A percentile compares a stretch with the other conserved stretches of the same genome.
These are phyloP conservation scores for Bothrops jararaca DNA, from an alignment of 2,113 vertebrate genomes.

Conservation along the genomic window DNA sequence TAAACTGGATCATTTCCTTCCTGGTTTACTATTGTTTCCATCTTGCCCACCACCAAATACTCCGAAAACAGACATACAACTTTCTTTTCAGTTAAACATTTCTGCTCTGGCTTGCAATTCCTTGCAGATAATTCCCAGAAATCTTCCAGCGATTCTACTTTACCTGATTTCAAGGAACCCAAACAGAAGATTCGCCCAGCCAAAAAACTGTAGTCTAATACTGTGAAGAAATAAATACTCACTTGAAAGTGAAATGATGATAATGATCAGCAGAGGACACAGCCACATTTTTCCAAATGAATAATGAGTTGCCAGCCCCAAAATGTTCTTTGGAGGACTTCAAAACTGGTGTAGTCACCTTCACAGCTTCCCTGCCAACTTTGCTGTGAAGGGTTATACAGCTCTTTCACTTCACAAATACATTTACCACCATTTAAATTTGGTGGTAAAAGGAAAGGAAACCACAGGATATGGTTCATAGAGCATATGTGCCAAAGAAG, in stretches of 20 bases:
- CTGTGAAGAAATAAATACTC: not conserved
- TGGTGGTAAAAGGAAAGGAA: not conserved
- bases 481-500: not conserved
- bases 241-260: not conserved
- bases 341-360: not conserved
- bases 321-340: not conserved
- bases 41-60: not conserved
- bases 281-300: not conserved
- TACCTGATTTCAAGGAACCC: not conserved
- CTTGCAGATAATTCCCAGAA: not conserved
- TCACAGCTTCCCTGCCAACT: not conserved
- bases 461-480: not conserved
- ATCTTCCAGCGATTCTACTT: not conserved
- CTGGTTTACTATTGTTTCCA: not conserved
- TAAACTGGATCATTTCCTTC: not conserved
- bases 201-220: not conserved
- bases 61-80: not conserved
- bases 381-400: not conserved
- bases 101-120: not conserved
- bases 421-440: no score
- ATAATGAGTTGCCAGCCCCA: not conserved
- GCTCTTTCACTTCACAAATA: not conserved
- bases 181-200: no score
- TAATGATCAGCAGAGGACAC: not conserved
- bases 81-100: not conserved